Base-by-base conservation (phyloP, 2,888 invertebrate species). In the Troides helena region DNA sequence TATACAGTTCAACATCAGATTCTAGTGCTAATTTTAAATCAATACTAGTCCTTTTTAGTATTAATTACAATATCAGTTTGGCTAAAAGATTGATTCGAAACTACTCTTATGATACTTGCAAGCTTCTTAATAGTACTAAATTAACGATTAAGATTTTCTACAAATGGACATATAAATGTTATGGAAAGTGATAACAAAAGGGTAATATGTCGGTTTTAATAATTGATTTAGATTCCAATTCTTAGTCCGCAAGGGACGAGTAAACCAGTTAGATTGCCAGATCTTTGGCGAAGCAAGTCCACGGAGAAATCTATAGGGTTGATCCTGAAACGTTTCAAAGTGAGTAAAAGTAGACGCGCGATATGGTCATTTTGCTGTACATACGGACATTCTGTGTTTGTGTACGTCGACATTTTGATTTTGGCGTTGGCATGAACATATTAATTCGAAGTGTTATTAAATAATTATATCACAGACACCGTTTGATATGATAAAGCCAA, bases 261-360 rank as follows among this genome's bases (percentile, higher is more conserved):
- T 85, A 89, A 85, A 80, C 81, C 84, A 70, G 74, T 80, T 77
- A 89, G 81, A 81, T 81, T 92, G 76, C 90, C 92, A 79, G 89
- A 90, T 69, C 78, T 92, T 73, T 92, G 90, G 92, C 87, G 89
- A 68, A 86, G 81, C 83, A 89, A 89, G 76, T 85, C 89, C 71
- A 79, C 85, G 77, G 90, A 89, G 80, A 92, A 90, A 86, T 83
- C 88, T 62, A 77, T 92, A 83, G 91, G 91, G 72, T 75, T 80
- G 74, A 83, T 89, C 70, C 86, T 92, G 76, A 91, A 90, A 78
- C 81, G 85, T 62, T 81, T 92, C 59, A 85, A 85, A 84, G 92
- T 90, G 86, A 92, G 92, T 90, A 81, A 76, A 69, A 67, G 75
- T 76, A 76, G 74, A 74, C 76, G 39, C 58, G 60, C 21, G 57